These are phyloP conservation scores for Lampris incognitus DNA, from an alignment of 2,113 vertebrate species.

Conservation along the genomic window DNA sequence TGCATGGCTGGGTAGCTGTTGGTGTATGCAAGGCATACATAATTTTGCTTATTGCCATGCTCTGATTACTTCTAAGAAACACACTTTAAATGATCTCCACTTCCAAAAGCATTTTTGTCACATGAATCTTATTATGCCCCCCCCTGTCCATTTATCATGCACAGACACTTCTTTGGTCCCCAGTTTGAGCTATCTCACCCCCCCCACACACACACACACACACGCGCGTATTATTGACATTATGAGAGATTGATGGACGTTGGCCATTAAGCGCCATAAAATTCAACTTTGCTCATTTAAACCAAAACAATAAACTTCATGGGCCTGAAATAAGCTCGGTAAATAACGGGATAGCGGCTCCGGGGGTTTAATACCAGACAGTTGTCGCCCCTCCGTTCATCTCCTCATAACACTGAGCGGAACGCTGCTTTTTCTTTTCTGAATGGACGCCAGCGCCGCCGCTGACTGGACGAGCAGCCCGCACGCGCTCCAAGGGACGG, in stretches of 20 bases:
- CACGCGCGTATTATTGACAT: constrained; percentile 15
- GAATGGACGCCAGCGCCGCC: constrained; percentile 68
- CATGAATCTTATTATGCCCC: no score
- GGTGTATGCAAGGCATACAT: not conserved
- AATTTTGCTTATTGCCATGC: not conserved
- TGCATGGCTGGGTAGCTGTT: not conserved
- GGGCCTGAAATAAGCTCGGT: not conserved
- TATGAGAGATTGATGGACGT: constrained; percentile 18
- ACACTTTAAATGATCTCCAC: not conserved
- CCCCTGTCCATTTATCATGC: not conserved
- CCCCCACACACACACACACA: constrained; percentile 14
- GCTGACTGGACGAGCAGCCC: constrained; percentile 60
- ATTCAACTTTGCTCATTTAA: not conserved
- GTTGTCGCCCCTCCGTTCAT: no score
- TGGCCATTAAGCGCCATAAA: not conserved
- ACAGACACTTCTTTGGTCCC: not conserved
- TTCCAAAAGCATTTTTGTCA: not conserved
- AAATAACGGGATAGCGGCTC: no score
- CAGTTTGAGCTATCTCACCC: constrained; percentile 21
- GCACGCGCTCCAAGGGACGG: constrained; percentile 69
- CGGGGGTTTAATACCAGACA: no score
- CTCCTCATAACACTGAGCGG: constrained; percentile 7
- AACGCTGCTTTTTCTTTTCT: constrained; percentile 76
- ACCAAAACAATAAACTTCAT: constrained; percentile 2
- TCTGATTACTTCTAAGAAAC: not conserved